Evolutionary conservation across 2,888 invertebrate genomes (phyloP).

Genomic region (Trachelus stipa): DNA sequence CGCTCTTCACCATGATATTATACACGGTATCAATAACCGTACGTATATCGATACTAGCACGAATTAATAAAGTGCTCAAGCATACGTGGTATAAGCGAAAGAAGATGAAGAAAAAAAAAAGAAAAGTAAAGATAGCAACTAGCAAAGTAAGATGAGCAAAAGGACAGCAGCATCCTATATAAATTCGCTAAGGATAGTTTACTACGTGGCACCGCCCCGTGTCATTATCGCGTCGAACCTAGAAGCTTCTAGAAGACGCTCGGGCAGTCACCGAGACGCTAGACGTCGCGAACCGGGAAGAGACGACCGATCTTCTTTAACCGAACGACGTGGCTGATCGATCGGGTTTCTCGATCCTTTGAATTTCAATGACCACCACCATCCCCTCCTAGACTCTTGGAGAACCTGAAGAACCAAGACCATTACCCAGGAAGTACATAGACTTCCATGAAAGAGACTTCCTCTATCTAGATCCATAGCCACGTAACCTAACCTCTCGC

Average conservation of each 20-base stretch:
- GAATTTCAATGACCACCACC: conserved; percentile 22
- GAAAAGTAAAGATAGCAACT: background rate
- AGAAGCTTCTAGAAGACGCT: conserved; percentile 25
- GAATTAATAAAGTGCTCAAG: background rate
- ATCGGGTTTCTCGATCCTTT: conserved; percentile 25
- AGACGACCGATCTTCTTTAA: conserved; percentile 3
- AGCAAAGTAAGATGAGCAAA: background rate
- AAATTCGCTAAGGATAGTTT: conserved; percentile 62
- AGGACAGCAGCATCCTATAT: conserved; percentile 33
- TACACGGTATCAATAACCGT: background rate
- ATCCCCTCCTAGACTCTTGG: background rate
- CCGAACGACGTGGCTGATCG: background rate
- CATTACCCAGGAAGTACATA: background rate
- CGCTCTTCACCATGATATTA: background rate
- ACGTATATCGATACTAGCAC: background rate
- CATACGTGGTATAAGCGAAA: background rate
- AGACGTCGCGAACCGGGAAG: conserved; percentile 13
- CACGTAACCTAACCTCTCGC: background rate
- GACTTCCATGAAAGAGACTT: background rate
- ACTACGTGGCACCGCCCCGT: conserved; percentile 60
- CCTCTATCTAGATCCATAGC: background rate
- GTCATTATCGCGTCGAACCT: conserved; percentile 56
- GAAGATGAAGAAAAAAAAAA: too few relatives aligned
- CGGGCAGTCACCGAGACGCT: conserved; percentile 13
- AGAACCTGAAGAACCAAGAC: background rate